Percentiles rank a stretch among this genome's conserved stretches.
Conservation (phyloP, 2,113 vertebrate species). For the Lepidothrix coronata region DNA sequence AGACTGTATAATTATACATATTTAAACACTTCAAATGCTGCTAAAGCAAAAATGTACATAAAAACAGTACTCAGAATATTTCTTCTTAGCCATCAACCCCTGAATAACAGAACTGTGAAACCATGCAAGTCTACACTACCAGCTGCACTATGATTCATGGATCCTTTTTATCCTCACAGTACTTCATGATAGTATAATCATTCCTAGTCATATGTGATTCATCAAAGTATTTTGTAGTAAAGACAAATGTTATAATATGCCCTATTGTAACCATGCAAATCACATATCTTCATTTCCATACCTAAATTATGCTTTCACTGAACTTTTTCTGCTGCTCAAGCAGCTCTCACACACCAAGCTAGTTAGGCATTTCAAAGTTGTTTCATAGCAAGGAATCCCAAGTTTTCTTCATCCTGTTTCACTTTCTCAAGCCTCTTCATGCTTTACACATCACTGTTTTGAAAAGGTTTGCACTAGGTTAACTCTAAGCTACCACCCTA, state of each 20-base stretch:
- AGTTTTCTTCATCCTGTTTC: neutral
- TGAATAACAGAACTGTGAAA: constrained; percentile 37
- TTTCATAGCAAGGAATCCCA: neutral
- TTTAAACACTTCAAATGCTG: constrained; percentile 1
- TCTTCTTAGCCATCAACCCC: constrained; percentile 22
- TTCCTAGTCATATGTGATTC: constrained; percentile 58
- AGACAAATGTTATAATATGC: constrained; percentile 59
- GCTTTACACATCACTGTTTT: neutral
- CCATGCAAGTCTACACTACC: constrained; percentile 37
- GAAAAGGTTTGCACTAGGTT: neutral
- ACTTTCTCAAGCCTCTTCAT: neutral
- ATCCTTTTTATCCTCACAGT: constrained; percentile 53
- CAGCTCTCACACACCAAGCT: neutral
- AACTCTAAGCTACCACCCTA: neutral
- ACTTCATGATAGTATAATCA: constrained; percentile 54
- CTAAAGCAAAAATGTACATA: neutral
- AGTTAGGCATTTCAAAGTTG: neutral
- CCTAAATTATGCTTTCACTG: neutral
- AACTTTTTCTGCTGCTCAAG: constrained; percentile 56
- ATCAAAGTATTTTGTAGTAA: constrained; percentile 63
- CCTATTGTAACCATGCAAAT: constrained; percentile 58
- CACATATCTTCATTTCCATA: constrained; percentile 62
- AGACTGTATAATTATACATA: neutral
- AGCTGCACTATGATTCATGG: constrained; percentile 69
- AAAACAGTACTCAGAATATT: constrained; percentile 23